Conservation (phyloP, 1,140 invertebrate genomes). For the Heliconius melpomene region DNA sequence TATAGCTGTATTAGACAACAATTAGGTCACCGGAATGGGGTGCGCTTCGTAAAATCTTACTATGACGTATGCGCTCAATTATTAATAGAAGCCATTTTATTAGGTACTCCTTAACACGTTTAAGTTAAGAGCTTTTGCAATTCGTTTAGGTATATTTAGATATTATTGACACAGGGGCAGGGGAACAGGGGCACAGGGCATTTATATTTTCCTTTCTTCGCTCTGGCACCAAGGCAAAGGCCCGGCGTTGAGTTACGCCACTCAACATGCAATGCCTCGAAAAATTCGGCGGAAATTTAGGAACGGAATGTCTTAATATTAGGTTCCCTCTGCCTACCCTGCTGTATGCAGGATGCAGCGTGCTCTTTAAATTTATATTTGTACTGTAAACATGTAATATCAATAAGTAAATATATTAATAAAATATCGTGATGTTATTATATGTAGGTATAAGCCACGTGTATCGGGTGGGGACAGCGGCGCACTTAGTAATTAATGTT, state of each 20-base stretch:
- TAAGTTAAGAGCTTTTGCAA: constrained; percentile 1
- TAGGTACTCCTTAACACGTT: constrained; percentile 11
- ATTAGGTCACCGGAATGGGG: constrained; percentile 73
- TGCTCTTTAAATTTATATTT: no score
- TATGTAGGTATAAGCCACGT: neutral
- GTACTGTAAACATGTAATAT: neutral
- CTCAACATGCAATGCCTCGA: no score
- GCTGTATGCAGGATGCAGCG: no score
- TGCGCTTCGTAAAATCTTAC: constrained; percentile 44
- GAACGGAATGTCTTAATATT: no score
- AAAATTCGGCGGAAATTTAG: no score
- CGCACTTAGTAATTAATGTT: neutral
- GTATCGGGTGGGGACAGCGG: neutral
- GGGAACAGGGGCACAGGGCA: no score
- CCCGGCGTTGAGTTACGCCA: no score
- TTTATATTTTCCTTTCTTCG: no score
- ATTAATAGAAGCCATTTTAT: constrained; percentile 20
- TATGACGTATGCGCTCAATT: constrained; percentile 28
- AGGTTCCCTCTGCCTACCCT: no score
- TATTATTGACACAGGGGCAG: neutral
- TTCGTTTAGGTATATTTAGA: neutral
- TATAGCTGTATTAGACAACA: constrained; percentile 68
- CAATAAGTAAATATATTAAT: neutral
- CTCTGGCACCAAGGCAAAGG: no score
- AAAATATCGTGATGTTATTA: neutral